phyloP scores from a whole-genome alignment of 2,797 vertebrate genomes.

The Thamnophis elegans region DNA sequence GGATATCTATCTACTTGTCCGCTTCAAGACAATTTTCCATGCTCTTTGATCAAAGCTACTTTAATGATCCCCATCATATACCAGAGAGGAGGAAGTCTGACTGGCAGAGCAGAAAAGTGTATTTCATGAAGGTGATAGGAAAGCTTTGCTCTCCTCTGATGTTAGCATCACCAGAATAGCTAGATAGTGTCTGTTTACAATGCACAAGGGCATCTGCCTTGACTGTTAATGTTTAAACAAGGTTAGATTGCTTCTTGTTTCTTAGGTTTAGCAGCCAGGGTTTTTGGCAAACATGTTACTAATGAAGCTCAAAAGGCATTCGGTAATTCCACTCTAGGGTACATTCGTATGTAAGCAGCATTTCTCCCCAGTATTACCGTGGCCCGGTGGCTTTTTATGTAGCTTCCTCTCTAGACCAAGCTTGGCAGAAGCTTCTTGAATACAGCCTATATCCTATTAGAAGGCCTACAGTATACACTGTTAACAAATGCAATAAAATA shows the following conservation, averaged over 20 bases:
- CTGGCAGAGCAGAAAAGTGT: not conserved
- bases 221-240: not conserved
- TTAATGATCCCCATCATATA: conserved; percentile 37
- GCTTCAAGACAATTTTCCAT: conserved; percentile 32
- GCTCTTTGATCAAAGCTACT: conserved; percentile 43
- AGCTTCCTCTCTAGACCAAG: not conserved
- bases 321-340: not conserved
- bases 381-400: not conserved
- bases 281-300: not conserved
- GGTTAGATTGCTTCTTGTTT: conserved; percentile 9
- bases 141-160: conserved; percentile 25
- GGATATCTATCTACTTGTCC: conserved; percentile 14
- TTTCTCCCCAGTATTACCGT: not conserved
- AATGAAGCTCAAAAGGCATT: not conserved
- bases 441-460: not conserved
- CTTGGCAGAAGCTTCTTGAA: not conserved
- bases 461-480: not conserved
- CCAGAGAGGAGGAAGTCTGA: conserved; percentile 17
- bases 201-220: conserved; percentile 2
- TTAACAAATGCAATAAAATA: not conserved
- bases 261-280: not conserved
- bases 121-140: conserved; percentile 24
- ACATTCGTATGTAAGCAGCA: not conserved
- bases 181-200: conserved; percentile 7
- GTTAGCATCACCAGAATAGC: not conserved